Conservation (phyloP, 23 tunicate genomes). For the Trididemnum miniatum region DNA sequence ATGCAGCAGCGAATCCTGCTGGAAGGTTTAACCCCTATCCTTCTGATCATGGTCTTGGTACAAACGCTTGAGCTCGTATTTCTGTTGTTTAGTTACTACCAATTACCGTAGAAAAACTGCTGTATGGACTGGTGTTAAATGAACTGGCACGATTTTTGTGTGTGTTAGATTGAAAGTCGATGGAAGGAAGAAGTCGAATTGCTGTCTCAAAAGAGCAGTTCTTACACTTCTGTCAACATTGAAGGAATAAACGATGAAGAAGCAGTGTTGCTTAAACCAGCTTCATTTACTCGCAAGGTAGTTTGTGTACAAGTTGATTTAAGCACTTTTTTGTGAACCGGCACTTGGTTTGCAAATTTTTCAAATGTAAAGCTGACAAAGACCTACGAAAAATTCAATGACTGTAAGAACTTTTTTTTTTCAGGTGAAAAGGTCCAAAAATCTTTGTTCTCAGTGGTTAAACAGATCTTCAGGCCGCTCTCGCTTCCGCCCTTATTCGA, state of each 20-base stretch:
- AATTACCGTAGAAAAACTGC: too few relatives aligned
- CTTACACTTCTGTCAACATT: constrained; percentile 14
- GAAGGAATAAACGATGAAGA: constrained; percentile 29
- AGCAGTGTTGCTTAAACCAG: constrained; percentile 39
- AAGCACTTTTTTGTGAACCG: too few relatives aligned
- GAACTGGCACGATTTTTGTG: not conserved
- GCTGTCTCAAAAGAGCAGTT: not conserved
- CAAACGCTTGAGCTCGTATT: not conserved
- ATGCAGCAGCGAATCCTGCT: too few relatives aligned
- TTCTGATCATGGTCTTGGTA: not conserved
- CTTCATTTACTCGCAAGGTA: constrained; percentile 48
- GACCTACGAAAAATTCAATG: too few relatives aligned
- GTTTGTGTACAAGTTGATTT: too few relatives aligned
- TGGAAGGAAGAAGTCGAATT: constrained; percentile 44
- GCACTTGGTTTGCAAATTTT: too few relatives aligned
- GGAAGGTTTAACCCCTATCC: too few relatives aligned
- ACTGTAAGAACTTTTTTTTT: not conserved
- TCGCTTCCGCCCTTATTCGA: not conserved
- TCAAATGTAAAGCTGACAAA: too few relatives aligned
- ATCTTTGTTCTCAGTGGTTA: not conserved
- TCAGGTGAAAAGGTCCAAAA: not conserved
- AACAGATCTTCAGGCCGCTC: not conserved
- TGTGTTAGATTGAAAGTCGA: constrained; percentile 27
- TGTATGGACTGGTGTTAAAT: not conserved
- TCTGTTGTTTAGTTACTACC: too few relatives aligned